Conservation (phyloP, 1,140 invertebrate species). For the Elymnias hypermnestra region DNA sequence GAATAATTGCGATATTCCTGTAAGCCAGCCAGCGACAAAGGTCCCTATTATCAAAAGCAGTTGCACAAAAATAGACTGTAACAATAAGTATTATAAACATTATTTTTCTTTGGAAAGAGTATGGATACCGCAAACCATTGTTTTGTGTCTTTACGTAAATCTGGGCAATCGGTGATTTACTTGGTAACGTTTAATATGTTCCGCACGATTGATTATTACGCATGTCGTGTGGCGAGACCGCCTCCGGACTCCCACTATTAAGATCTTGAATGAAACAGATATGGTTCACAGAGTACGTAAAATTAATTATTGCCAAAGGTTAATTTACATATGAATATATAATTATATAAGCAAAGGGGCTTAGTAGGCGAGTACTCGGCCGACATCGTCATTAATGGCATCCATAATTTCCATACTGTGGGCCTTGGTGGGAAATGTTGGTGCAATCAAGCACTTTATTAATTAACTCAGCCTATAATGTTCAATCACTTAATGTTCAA, state of each 20-base stretch:
- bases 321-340: too few species aligned
- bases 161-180: conserved; percentile 23
- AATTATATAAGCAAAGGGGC: too few species aligned
- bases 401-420: too few species aligned
- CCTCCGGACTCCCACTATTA: conserved; percentile 12
- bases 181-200: conserved; percentile 25
- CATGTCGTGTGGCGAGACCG: conserved; percentile 32
- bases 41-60: neutral
- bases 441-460: too few species aligned
- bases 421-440: too few species aligned
- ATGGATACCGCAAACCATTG: conserved; percentile 6
- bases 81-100: conserved; percentile 1
- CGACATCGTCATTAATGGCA: too few species aligned
- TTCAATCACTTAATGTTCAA: too few species aligned
- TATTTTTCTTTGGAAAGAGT: neutral
- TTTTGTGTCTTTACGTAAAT: conserved; percentile 22
- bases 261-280: conserved; percentile 14
- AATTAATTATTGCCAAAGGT: too few species aligned
- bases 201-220: conserved; percentile 48
- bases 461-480: too few species aligned
- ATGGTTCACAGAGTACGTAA: too few species aligned
- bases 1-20: conserved; percentile 14
- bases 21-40: neutral
- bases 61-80: conserved; percentile 6
- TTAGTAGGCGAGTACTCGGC: too few species aligned